Base-by-base conservation (phyloP, 2,888 invertebrate genomes). In the Adelphocoris suturalis region DNA sequence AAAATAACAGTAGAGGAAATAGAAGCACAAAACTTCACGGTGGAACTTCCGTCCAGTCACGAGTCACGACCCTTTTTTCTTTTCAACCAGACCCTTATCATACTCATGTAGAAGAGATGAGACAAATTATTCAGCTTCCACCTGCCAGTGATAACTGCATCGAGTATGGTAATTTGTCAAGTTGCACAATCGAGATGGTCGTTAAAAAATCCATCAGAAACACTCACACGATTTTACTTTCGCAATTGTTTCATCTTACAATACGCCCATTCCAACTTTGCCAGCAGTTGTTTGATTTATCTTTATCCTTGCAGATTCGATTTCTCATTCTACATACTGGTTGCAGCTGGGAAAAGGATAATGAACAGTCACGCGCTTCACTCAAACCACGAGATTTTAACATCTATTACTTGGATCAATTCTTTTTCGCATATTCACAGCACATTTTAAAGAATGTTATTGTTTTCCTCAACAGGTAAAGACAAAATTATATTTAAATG, bases 1-100 rank as follows among this genome's bases (percentile, higher is more conserved):
- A 68, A 68, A 68, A 68, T 68, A 68, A 68, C 68, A 23, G 68
- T 68, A 68, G 23, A 68, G 68, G 68, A 68, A 23, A 68, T 68
- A 19, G 68, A 68, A 68, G 68, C 68, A 68, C 68, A 68, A 23
- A 68, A 23, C 68, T 68, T 23, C 19, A 27, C 23, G 19, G 9
- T 23, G 68, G 68, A 68, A 68, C n/a, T n/a, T n/a, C n/a, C 19
- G n/a, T n/a, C 68, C 23, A 12, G 11, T 11, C 23, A n/a, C 23
- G 68, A 19, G 11, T 16, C 61, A 16, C 13, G 16, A 12, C 68
- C 19, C 12, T 68, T 61, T 68, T 52, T 52, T 52, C 52, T 37
- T 37, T 27, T 7, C 68, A 23, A n/a, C 23, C 23, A 7, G 3
- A 23, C 68, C 68, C 68, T 68, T 68, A 68, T 61, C 61, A 19